Evolutionary conservation across 2,113 vertebrate species (phyloP).

Genomic region (Semicossyphus pulcher): DNA sequence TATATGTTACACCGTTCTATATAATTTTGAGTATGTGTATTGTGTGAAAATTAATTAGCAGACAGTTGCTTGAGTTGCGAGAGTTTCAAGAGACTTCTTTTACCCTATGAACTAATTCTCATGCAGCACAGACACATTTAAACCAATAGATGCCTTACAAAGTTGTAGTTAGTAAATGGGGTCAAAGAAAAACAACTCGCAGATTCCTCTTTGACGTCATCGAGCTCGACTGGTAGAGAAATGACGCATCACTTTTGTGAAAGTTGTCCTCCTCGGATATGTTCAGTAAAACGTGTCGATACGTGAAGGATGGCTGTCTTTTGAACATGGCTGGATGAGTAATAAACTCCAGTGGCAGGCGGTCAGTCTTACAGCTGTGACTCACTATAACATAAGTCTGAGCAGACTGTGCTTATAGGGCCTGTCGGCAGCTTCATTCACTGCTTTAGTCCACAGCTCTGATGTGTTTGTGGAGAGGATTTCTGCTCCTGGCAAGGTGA

Average conservation of each 20-base stretch:
- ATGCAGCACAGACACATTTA: too few species aligned
- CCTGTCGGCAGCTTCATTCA: conserved; percentile 58
- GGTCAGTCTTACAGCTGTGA: conserved; percentile 62
- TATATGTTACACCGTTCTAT: too few species aligned
- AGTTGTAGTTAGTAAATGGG: too few species aligned
- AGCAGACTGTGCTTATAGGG: conserved; percentile 57
- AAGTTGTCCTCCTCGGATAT: not conserved
- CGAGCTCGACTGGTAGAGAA: not conserved
- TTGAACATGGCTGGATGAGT: conserved; percentile 39
- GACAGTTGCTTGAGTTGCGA: too few species aligned
- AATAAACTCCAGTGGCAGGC: conserved; percentile 44
- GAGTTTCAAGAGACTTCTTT: too few species aligned
- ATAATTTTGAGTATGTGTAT: too few species aligned
- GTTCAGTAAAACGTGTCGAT: conserved; percentile 31
- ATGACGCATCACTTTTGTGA: not conserved
- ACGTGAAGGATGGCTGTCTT: conserved; percentile 22
- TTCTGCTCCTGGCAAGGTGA: conserved; percentile 58
- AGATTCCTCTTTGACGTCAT: not conserved
- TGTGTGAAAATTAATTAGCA: too few species aligned
- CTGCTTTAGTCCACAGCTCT: conserved; percentile 46
- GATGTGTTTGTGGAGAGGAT: conserved; percentile 60
- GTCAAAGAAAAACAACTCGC: too few species aligned
- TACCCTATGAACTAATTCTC: too few species aligned
- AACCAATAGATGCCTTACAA: too few species aligned
- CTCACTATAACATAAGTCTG: conserved; percentile 60